Percentiles rank a stretch among this genome's conserved stretches.
phyloP scores from a whole-genome alignment of 1,140 invertebrate genomes.

The Parasteatoda tepidariorum region DNA sequence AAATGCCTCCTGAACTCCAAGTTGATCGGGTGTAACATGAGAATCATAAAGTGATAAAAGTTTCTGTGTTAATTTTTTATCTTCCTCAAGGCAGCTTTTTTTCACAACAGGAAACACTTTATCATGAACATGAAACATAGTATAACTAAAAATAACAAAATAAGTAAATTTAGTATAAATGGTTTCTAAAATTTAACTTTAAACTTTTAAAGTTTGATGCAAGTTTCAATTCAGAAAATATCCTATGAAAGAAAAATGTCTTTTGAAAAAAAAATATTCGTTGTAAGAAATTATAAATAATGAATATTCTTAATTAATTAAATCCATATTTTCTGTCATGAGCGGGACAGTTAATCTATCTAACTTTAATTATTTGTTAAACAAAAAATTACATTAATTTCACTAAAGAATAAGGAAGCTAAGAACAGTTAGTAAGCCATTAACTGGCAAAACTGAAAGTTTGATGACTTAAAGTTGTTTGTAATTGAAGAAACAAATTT shows the following conservation, averaged over 20 bases:
- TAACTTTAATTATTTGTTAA: too few species aligned
- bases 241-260: neutral
- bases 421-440: too few species aligned
- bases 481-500: too few species aligned
- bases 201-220: neutral
- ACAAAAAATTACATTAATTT: too few species aligned
- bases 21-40: conserved; percentile 55
- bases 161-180: neutral
- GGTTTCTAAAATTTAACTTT: neutral
- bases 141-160: conserved; percentile 58
- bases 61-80: conserved; percentile 36
- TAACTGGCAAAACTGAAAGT: too few species aligned
- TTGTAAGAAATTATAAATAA: too few species aligned
- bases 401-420: too few species aligned
- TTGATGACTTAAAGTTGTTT: too few species aligned
- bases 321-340: too few species aligned
- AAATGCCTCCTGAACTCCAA: conserved; percentile 58
- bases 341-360: too few species aligned
- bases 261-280: neutral
- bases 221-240: neutral
- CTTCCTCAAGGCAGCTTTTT: conserved; percentile 47
- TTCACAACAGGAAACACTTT: conserved; percentile 61
- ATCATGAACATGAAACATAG: conserved; percentile 51
- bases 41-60: conserved; percentile 25
- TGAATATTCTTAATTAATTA: too few species aligned